A percentile compares a stretch with the other conserved stretches of the same genome.
Evolutionary conservation across 1,140 invertebrate genomes (phyloP).

Genomic region (Anastrepha ludens): DNA sequence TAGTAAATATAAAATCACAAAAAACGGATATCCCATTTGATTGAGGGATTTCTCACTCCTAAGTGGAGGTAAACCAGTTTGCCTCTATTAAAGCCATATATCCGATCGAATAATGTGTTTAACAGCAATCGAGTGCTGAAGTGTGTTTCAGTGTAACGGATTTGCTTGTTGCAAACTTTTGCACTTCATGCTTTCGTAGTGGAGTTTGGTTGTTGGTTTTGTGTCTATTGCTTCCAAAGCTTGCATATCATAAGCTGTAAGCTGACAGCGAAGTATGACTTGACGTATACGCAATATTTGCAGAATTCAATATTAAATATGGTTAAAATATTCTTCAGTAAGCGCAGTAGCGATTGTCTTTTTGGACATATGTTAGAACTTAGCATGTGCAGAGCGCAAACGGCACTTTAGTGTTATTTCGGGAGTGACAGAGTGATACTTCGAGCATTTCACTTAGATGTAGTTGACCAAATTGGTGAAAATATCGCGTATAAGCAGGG

Average conservation of each 20-base stretch:
- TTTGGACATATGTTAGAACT: too few relatives aligned
- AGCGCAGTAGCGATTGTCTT: too few relatives aligned
- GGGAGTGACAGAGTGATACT: too few relatives aligned
- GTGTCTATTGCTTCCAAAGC: not conserved
- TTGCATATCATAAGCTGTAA: not conserved
- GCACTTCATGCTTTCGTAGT: not conserved
- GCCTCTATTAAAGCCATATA: not conserved
- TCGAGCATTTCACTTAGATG: too few relatives aligned
- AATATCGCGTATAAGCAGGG: too few relatives aligned
- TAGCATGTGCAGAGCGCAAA: too few relatives aligned
- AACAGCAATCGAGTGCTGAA: conserved; percentile 1
- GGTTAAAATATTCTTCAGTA: not conserved
- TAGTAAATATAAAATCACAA: too few relatives aligned
- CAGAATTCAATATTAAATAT: conserved; percentile 33
- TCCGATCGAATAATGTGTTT: not conserved
- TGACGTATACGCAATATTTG: conserved; percentile 28
- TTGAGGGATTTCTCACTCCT: too few relatives aligned
- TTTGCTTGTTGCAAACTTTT: not conserved
- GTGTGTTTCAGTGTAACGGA: conserved; percentile 28
- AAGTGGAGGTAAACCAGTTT: too few relatives aligned
- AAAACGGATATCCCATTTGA: too few relatives aligned
- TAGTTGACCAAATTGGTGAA: too few relatives aligned
- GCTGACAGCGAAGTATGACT: not conserved
- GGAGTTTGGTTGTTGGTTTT: conserved; percentile 6
- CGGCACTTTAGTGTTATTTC: too few relatives aligned